Evolutionary conservation across 2,888 invertebrate genomes (phyloP).

Genomic region (Brachyptera risi): DNA sequence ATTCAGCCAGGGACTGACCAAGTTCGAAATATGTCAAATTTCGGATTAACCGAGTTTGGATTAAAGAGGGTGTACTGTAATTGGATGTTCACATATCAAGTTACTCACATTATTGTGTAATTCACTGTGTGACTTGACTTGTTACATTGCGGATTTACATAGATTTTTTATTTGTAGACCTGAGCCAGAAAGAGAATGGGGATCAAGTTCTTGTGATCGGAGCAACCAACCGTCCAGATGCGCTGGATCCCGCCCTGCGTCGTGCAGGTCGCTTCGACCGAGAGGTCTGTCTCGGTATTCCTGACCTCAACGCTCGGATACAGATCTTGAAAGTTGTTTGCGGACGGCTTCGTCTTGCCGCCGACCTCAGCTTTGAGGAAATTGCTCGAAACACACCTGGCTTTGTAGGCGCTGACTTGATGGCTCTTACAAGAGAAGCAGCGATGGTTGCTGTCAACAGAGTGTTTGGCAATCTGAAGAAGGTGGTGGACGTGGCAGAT

Average conservation of each 20-base stretch:
- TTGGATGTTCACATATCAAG: no score
- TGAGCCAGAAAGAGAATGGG: slow-evolving; percentile 51
- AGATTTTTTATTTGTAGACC: slow-evolving; percentile 41
- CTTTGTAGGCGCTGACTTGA: slow-evolving; percentile 92
- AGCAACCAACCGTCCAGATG: slow-evolving; percentile 92
- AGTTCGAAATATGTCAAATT: no score
- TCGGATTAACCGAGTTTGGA: no score
- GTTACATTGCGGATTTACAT: no score
- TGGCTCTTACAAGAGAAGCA: slow-evolving; percentile 81
- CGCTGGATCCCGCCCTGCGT: slow-evolving; percentile 87
- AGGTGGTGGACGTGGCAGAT: slow-evolving; percentile 47
- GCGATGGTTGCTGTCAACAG: slow-evolving; percentile 79
- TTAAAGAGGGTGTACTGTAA: no score
- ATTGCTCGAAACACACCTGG: slow-evolving; percentile 89
- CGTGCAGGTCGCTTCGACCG: slow-evolving; percentile 90
- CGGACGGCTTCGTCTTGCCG: slow-evolving; percentile 61
- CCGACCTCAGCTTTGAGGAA: slow-evolving; percentile 64
- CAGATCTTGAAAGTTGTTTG: slow-evolving; percentile 75
- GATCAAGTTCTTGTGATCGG: slow-evolving; percentile 79
- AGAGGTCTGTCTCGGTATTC: slow-evolving; percentile 92
- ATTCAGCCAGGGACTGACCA: no score
- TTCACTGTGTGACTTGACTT: no score
- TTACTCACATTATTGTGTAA: no score
- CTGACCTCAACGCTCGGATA: slow-evolving; percentile 74
- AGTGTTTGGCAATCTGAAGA: slow-evolving; percentile 29